Conservation (phyloP, 1,140 invertebrate species). For the Drosophila prosaltans region DNA sequence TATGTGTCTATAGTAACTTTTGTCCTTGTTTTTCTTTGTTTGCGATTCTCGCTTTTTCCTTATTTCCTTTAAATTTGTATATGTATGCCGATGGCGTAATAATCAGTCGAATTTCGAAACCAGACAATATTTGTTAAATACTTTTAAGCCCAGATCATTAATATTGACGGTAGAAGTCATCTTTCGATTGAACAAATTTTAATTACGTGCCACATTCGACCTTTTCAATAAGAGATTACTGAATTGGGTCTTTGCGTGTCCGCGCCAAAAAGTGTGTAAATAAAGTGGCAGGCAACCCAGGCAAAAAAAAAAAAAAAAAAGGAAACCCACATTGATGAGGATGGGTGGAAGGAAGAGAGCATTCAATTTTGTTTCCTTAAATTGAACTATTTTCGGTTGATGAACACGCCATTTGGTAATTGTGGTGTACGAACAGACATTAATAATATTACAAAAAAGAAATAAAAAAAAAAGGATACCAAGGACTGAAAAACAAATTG, state of each 20-base stretch:
- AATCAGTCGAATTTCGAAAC: slow-evolving; percentile 46
- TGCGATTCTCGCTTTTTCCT: slow-evolving; percentile 27
- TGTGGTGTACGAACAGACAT: slow-evolving; percentile 18
- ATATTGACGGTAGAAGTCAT: slow-evolving; percentile 39
- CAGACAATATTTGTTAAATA: slow-evolving; percentile 40
- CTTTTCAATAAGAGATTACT: slow-evolving; percentile 45
- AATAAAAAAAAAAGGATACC: slow-evolving; percentile 3
- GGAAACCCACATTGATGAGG: slow-evolving; percentile 1
- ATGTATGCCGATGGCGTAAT: slow-evolving; percentile 46
- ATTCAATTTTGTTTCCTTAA: slow-evolving; percentile 43
- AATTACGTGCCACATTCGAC: slow-evolving; percentile 77
- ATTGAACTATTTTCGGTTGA: slow-evolving; percentile 47
- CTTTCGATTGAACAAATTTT: slow-evolving; percentile 74
- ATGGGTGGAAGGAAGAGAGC: slow-evolving; percentile 17
- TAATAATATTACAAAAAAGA: slow-evolving; percentile 8
- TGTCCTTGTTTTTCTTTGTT: slow-evolving; percentile 45
- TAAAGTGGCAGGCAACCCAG: slow-evolving; percentile 18
- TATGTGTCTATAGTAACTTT: slow-evolving; percentile 16
- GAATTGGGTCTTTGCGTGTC: slow-evolving; percentile 47
- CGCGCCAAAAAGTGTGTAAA: slow-evolving; percentile 52
- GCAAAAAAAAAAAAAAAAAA: not conserved
- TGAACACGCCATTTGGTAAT: slow-evolving; percentile 58
- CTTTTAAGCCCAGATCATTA: slow-evolving; percentile 21
- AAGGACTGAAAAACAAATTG: slow-evolving; percentile 56
- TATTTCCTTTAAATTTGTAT: slow-evolving; percentile 43